A percentile compares a stretch with the other conserved stretches of the same genome.
These are phyloP conservation scores for Clunio marinus DNA, from an alignment of 2,888 invertebrate species.

Conservation along the genomic window DNA sequence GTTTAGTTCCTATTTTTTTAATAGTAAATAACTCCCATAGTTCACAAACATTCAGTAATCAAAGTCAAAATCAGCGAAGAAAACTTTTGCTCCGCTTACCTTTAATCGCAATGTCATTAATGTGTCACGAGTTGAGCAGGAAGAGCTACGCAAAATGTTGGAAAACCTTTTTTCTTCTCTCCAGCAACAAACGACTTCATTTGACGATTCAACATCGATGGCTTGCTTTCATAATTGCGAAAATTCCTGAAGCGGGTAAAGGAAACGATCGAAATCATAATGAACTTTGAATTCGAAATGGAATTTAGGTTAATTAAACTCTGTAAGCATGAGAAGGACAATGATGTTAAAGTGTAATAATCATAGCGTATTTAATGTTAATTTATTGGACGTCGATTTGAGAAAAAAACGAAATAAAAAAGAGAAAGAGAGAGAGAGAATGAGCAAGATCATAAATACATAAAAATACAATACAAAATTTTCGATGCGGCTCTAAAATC, in stretches of 20 bases:
- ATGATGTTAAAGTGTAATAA: slow-evolving; percentile 19
- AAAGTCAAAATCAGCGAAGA: too few species aligned
- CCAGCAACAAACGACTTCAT: too few species aligned
- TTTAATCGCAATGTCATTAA: slow-evolving; percentile 8
- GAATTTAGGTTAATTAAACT: slow-evolving; percentile 27
- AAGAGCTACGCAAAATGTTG: neutral
- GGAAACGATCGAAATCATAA: neutral
- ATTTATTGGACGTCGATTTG: neutral
- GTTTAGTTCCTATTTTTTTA: too few species aligned
- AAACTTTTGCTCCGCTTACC: too few species aligned
- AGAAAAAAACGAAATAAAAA: too few species aligned
- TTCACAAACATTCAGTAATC: too few species aligned
- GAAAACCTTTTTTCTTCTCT: neutral
- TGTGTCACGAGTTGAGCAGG: neutral
- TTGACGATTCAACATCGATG: neutral
- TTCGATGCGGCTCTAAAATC: neutral
- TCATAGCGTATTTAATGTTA: neutral
- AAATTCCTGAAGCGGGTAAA: neutral
- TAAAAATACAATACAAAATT: neutral
- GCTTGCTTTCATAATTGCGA: neutral
- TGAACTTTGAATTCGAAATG: too few species aligned
- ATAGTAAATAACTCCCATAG: too few species aligned
- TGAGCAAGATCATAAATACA: too few species aligned
- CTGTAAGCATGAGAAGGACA: neutral
- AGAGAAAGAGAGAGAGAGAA: neutral